Evolutionary conservation across 2,888 invertebrate species (phyloP).

Genomic region (Melanostoma mellinum): DNA sequence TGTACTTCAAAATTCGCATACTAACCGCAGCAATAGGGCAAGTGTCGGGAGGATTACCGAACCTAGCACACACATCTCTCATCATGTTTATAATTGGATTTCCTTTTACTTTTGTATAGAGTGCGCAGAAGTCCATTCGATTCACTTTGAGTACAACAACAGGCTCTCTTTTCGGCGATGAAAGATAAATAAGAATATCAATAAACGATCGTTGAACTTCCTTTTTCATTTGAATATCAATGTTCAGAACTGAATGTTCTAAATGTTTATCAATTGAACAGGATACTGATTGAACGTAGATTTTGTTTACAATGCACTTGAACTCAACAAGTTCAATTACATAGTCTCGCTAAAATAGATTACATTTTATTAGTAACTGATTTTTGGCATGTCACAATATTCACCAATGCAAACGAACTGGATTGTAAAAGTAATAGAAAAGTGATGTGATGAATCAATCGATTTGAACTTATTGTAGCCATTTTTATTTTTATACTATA

Average conservation of each 20-base stretch:
- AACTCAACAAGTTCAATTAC: background rate
- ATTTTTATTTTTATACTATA: too few species aligned
- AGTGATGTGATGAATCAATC: too few species aligned
- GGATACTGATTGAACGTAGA: background rate
- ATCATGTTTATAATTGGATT: too few species aligned
- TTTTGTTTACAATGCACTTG: background rate
- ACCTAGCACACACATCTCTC: too few species aligned
- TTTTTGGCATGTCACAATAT: too few species aligned
- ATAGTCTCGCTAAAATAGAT: background rate
- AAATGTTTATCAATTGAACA: background rate
- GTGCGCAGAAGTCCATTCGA: background rate
- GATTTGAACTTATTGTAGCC: too few species aligned
- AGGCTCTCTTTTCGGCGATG: background rate
- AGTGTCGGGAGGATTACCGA: too few species aligned
- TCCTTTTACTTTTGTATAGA: background rate
- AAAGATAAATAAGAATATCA: background rate
- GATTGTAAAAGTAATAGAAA: too few species aligned
- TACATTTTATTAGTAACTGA: too few species aligned
- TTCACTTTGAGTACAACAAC: background rate
- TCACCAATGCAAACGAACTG: too few species aligned
- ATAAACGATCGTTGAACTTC: background rate
- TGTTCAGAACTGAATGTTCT: background rate
- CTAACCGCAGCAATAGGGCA: too few species aligned
- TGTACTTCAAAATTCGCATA: too few species aligned
- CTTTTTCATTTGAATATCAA: conserved; percentile 6